Evolutionary conservation across 2,888 invertebrate species (phyloP).

Genomic region (Leucophenga montana): DNA sequence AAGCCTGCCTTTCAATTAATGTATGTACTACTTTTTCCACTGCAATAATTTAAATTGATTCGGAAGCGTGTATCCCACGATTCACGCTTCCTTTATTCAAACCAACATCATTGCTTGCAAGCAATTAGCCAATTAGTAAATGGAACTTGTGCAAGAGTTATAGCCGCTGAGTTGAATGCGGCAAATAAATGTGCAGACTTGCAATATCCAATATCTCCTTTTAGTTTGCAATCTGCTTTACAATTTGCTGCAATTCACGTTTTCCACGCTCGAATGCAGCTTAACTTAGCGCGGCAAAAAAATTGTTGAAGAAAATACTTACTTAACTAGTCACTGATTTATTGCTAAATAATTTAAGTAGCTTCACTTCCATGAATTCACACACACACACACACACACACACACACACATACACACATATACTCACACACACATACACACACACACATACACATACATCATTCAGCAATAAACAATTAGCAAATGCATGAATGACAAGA

Average conservation of each 20-base stretch:
- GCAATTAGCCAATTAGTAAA: slow-evolving; percentile 27
- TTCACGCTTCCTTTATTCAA: neutral
- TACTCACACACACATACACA: no score
- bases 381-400: no score
- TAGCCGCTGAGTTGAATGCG: no score
- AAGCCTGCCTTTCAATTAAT: no score
- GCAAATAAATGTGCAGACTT: neutral
- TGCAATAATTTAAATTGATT: slow-evolving; percentile 6
- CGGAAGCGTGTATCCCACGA: no score
- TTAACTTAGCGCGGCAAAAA: neutral
- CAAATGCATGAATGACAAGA: no score
- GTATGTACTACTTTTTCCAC: neutral
- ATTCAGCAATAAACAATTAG: neutral
- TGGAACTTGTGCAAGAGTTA: slow-evolving; percentile 3
- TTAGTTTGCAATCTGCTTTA: neutral
- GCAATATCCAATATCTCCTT: neutral
- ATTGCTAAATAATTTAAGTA: slow-evolving; percentile 22
- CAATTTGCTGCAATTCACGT: neutral
- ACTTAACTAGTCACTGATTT: slow-evolving; percentile 16
- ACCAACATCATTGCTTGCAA: slow-evolving; percentile 5
- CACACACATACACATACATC: no score
- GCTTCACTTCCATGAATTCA: slow-evolving; percentile 15
- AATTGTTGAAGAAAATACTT: neutral
- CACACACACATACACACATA: no score
- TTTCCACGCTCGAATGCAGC: neutral